A percentile compares a stretch with the other conserved stretches of the same genome.
Evolutionary conservation across 2,888 invertebrate genomes (phyloP).

Genomic region (Hermaeophaga mercurialis): DNA sequence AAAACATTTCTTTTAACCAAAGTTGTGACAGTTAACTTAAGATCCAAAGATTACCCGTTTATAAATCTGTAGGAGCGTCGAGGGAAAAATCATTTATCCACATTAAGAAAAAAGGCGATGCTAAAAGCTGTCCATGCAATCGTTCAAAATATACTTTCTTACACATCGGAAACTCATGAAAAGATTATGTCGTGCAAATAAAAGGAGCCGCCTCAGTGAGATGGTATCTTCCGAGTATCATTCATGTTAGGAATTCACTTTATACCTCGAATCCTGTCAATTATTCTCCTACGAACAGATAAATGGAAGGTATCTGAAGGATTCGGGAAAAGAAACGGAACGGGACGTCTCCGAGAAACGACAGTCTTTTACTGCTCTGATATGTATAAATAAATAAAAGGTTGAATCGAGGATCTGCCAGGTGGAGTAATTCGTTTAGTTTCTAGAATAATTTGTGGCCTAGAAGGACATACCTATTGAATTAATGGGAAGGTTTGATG

Average conservation of each 20-base stretch:
- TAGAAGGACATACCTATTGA: not conserved
- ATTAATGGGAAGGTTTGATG: too few relatives aligned
- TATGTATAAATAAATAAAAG: constrained; percentile 26
- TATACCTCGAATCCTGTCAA: constrained; percentile 54
- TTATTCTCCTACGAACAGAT: constrained; percentile 46
- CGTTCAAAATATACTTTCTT: constrained; percentile 9
- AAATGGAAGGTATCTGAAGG: constrained; percentile 35
- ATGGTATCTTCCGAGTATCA: constrained; percentile 47
- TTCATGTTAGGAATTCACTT: constrained; percentile 54
- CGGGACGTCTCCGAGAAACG: constrained; percentile 29
- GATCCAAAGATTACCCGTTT: too few relatives aligned
- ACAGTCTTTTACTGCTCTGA: constrained; percentile 26
- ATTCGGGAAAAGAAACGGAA: constrained; percentile 27
- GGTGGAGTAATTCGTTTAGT: constrained; percentile 12
- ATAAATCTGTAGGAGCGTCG: not conserved
- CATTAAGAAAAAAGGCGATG: not conserved
- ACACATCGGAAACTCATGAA: constrained; percentile 14
- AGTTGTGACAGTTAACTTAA: too few relatives aligned
- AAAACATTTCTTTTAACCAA: too few relatives aligned
- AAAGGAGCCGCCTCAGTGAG: constrained; percentile 28
- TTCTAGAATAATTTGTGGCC: not conserved
- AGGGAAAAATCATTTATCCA: constrained; percentile 3
- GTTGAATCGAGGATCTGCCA: not conserved
- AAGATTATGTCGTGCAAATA: constrained; percentile 22
- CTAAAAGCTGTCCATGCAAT: constrained; percentile 5